Percentiles rank a stretch among this genome's conserved stretches.
phyloP scores from a whole-genome alignment of 2,888 invertebrate species.

The Helicoverpa assulta region DNA sequence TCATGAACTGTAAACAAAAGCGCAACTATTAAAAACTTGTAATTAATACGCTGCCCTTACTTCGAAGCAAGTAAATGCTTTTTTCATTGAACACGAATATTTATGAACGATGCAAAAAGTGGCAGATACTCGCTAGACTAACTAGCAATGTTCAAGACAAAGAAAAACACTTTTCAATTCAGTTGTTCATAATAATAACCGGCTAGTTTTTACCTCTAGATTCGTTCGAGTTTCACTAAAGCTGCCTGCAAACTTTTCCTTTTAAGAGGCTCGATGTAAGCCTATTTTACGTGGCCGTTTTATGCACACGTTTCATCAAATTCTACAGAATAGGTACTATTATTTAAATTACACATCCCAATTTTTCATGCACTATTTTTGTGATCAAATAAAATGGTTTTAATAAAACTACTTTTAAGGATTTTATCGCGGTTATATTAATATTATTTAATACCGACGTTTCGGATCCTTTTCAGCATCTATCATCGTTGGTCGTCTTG shows the following conservation, averaged over 20 bases:
- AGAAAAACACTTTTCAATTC: slow-evolving; percentile 62
- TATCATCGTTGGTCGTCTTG: too few species aligned
- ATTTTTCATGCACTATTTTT: too few species aligned
- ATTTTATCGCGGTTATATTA: too few species aligned
- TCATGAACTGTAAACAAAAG: slow-evolving; percentile 6
- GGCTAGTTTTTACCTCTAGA: slow-evolving; percentile 47
- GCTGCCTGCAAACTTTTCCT: slow-evolving; percentile 55
- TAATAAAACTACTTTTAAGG: too few species aligned
- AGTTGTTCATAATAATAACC: slow-evolving; percentile 58
- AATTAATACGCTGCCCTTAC: slow-evolving; percentile 17
- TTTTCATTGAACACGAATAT: slow-evolving; percentile 19
- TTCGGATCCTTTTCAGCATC: too few species aligned
- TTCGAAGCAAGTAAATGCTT: slow-evolving; percentile 3
- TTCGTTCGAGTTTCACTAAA: slow-evolving; percentile 32
- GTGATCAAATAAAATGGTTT: neutral
- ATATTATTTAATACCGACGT: too few species aligned
- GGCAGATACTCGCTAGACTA: slow-evolving; percentile 35
- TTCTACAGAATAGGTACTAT: too few species aligned
- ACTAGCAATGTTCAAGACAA: slow-evolving; percentile 57
- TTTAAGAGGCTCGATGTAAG: slow-evolving; percentile 33
- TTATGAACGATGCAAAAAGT: slow-evolving; percentile 21
- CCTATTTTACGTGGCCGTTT: slow-evolving; percentile 15
- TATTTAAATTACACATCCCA: too few species aligned
- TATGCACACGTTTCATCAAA: neutral
- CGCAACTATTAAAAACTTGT: slow-evolving; percentile 5